Percentiles rank a stretch among this genome's conserved stretches.
These are phyloP conservation scores for Sorex fumeus DNA, from an alignment of 2,113 vertebrate genomes.

Conservation along the genomic window DNA sequence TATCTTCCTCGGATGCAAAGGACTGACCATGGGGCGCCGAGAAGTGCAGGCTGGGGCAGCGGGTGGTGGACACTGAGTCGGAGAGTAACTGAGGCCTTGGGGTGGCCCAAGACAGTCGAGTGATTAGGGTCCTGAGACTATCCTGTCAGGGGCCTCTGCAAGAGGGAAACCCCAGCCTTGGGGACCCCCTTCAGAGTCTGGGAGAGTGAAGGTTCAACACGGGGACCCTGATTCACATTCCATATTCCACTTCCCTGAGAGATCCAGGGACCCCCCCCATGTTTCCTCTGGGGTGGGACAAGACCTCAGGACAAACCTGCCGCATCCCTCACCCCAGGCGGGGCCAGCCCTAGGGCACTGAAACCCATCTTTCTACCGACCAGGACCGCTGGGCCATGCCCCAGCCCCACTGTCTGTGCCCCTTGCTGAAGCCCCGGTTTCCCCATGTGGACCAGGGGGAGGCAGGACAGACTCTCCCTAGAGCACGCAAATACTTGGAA, in stretches of 20 bases:
- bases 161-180: neutral
- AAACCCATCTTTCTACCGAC: neutral
- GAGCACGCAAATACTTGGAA: slow-evolving; percentile 53
- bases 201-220: neutral
- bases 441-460: neutral
- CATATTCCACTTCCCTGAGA: neutral
- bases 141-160: neutral
- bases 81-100: neutral
- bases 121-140: neutral
- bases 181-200: neutral
- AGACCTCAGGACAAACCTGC: neutral
- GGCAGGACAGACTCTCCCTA: neutral
- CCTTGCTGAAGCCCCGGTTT: neutral
- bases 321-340: neutral
- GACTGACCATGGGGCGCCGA: neutral
- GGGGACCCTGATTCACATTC: neutral
- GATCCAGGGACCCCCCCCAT: neutral
- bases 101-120: neutral
- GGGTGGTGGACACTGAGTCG: neutral
- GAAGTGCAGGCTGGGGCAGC: neutral
- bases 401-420: too few relatives aligned
- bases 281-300: neutral
- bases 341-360: neutral
- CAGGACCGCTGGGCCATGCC: neutral
- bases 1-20: neutral